Conservation (phyloP, 2,888 invertebrate genomes). For the Philaethria dido region DNA sequence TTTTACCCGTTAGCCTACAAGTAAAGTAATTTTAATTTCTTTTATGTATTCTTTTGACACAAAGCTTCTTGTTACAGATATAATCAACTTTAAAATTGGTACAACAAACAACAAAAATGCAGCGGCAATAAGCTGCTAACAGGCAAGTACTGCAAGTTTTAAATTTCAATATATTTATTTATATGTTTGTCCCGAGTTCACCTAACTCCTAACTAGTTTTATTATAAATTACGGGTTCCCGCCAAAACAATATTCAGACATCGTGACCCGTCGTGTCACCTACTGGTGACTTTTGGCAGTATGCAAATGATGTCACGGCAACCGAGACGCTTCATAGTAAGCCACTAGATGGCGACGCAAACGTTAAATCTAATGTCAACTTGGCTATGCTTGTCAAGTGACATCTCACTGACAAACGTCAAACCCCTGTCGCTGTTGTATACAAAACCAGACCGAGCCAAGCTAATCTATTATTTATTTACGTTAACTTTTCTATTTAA, state of each 20-base stretch:
- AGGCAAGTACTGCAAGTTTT: constrained; percentile 52
- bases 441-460: constrained; percentile 75
- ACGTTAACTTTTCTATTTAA: constrained; percentile 67
- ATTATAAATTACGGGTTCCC: constrained; percentile 29
- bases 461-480: constrained; percentile 81
- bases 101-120: constrained; percentile 63
- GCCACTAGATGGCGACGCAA: constrained; percentile 65
- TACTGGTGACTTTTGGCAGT: constrained; percentile 52
- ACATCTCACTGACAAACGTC: constrained; percentile 48
- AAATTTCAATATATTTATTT: background rate
- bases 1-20: too few relatives aligned
- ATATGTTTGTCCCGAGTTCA: background rate
- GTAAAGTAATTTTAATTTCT: too few relatives aligned
- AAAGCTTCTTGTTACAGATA: constrained; percentile 58
- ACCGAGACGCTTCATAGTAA: constrained; percentile 33
- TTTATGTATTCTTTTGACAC: background rate
- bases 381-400: constrained; percentile 49
- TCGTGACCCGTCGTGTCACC: constrained; percentile 55
- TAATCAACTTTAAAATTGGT: constrained; percentile 45
- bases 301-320: constrained; percentile 59
- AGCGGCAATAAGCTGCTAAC: constrained; percentile 80
- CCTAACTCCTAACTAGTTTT: background rate
- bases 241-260: constrained; percentile 29
- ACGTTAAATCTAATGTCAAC: constrained; percentile 11
- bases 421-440: constrained; percentile 63